Percentiles rank a stretch among this genome's conserved stretches.
These are phyloP conservation scores for Crepidodera aurea DNA, from an alignment of 2,888 invertebrate species.

Conservation along the genomic window DNA sequence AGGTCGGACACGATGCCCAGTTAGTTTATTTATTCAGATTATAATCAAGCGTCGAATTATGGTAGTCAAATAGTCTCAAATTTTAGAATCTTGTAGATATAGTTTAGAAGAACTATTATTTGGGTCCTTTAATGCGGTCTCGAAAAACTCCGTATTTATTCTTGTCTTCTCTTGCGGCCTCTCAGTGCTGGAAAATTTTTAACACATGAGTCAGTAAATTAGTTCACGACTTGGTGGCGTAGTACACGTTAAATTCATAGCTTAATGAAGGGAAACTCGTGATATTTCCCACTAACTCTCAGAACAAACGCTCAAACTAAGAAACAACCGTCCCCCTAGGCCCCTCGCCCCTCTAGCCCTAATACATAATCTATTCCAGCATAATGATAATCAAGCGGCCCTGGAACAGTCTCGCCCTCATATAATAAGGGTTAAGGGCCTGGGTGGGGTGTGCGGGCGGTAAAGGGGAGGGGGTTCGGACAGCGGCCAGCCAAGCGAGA, in stretches of 20 bases:
- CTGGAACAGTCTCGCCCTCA: conserved; percentile 55
- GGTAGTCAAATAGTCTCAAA: no score
- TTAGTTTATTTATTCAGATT: no score
- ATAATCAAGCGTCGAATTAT: no score
- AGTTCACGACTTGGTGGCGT: neutral
- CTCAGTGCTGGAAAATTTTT: no score
- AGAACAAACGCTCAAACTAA: conserved; percentile 34
- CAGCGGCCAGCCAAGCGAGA: conserved; percentile 63
- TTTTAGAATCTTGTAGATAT: no score
- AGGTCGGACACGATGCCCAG: no score
- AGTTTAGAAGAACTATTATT: no score
- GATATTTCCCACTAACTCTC: conserved; percentile 24
- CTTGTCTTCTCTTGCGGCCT: no score
- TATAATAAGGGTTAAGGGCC: conserved; percentile 54
- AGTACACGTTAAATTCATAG: conserved; percentile 20
- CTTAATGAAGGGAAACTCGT: conserved; percentile 31
- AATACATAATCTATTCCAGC: conserved; percentile 60
- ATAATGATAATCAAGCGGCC: conserved; percentile 60
- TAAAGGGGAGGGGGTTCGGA: conserved; percentile 53
- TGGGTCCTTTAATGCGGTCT: no score
- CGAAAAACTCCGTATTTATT: no score
- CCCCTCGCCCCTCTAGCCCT: conserved; percentile 32
- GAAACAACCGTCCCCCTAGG: conserved; percentile 32
- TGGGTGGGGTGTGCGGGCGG: conserved; percentile 37
- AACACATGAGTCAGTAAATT: neutral